phyloP scores from a whole-genome alignment of 2,888 invertebrate species.

The Chromoteleia sp. region DNA sequence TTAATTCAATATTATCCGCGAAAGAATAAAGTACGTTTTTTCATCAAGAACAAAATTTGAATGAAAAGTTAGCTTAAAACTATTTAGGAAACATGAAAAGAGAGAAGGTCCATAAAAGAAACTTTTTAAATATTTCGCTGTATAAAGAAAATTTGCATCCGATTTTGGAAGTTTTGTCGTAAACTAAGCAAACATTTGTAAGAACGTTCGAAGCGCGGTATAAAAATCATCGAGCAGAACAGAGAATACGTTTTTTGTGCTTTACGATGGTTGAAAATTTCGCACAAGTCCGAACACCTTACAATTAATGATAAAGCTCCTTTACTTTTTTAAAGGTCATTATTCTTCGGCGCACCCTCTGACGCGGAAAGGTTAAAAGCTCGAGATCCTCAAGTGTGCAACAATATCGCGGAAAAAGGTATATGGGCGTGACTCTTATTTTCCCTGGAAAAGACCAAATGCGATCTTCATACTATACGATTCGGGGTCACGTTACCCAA shows the following conservation, averaged over 20 bases:
- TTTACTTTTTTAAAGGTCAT: slow-evolving; percentile 53
- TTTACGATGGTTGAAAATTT: slow-evolving; percentile 52
- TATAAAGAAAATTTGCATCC: too few relatives aligned
- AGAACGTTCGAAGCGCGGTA: too few relatives aligned
- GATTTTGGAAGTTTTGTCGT: too few relatives aligned
- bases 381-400: slow-evolving; percentile 67
- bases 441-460: slow-evolving; percentile 59
- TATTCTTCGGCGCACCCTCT: slow-evolving; percentile 60
- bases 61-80: too few relatives aligned
- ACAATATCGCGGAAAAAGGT: slow-evolving; percentile 67
- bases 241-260: too few relatives aligned
- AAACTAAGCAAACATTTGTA: slow-evolving; percentile 23
- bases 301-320: slow-evolving; percentile 61
- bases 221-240: too few relatives aligned
- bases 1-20: too few relatives aligned
- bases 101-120: too few relatives aligned
- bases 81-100: too few relatives aligned
- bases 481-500: slow-evolving; percentile 59
- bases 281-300: slow-evolving; percentile 36
- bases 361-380: slow-evolving; percentile 69
- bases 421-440: slow-evolving; percentile 66
- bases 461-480: slow-evolving; percentile 68
- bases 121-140: too few relatives aligned
- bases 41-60: too few relatives aligned
- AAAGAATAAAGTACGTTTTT: too few relatives aligned